Conservation (phyloP, 2,113 vertebrate species). For the Colistium nudipinnis region DNA sequence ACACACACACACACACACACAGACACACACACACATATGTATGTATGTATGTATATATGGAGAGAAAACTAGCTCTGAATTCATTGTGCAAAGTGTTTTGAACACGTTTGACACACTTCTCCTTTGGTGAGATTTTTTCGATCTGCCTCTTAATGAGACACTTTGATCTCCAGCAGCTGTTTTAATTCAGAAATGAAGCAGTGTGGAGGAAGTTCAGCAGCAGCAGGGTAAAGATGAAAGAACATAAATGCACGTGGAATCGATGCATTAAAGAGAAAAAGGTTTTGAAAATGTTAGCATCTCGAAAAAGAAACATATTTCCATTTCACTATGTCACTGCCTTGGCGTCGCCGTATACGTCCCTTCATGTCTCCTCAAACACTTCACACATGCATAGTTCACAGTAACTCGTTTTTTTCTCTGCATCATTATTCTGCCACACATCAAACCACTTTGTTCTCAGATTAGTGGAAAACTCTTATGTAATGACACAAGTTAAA, state of each 20-base stretch:
- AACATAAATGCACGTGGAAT: constrained; percentile 6
- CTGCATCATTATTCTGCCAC: neutral
- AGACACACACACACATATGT: too few relatives aligned
- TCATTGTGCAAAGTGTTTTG: neutral
- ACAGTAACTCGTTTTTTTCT: too few relatives aligned
- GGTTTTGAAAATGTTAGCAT: too few relatives aligned
- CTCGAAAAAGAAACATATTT: too few relatives aligned
- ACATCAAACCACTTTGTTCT: constrained; percentile 4
- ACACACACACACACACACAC: too few relatives aligned
- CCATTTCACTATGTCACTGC: too few relatives aligned
- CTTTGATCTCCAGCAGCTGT: constrained; percentile 50
- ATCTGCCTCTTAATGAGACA: constrained; percentile 40
- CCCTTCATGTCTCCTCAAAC: neutral
- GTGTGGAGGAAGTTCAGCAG: constrained; percentile 22
- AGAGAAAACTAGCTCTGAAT: neutral
- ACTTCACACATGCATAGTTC: neutral
- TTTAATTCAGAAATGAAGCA: constrained; percentile 38
- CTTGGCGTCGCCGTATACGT: neutral
- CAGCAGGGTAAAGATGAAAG: constrained; percentile 41
- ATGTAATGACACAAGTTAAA: constrained; percentile 1
- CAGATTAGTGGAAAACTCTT: constrained; percentile 13
- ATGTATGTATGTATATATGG: too few relatives aligned
- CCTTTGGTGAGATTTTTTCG: constrained; percentile 24
- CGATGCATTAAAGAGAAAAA: too few relatives aligned
- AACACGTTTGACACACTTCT: constrained; percentile 20